A percentile compares a stretch with the other conserved stretches of the same genome.
These are phyloP conservation scores for Tokudaia muenninki DNA, from an alignment of 2,797 vertebrate genomes.

Conservation along the genomic window DNA sequence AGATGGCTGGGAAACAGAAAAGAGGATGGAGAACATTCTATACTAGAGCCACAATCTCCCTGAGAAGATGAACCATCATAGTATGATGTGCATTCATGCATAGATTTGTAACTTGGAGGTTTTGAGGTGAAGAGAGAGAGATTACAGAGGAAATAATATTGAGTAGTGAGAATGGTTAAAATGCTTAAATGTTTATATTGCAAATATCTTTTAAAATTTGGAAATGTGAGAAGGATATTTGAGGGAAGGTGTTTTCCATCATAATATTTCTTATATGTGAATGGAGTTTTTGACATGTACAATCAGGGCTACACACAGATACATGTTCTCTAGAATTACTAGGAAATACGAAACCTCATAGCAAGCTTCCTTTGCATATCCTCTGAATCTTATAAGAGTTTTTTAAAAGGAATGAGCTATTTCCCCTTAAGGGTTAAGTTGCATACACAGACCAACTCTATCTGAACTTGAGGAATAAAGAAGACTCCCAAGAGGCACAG, in stretches of 20 bases:
- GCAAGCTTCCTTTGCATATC: not conserved
- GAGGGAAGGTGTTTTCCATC: not conserved
- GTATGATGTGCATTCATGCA: not conserved
- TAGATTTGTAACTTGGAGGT: not conserved
- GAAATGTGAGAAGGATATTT: not conserved
- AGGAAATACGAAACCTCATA: not conserved
- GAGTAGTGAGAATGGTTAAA: not conserved
- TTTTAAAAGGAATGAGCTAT: not conserved
- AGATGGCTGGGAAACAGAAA: not conserved
- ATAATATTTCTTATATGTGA: not conserved
- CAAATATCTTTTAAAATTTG: slow-evolving; percentile 8
- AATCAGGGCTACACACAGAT: not conserved
- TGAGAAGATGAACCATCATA: not conserved
- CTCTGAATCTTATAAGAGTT: not conserved
- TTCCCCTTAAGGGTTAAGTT: not conserved
- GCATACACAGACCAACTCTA: not conserved
- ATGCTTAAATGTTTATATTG: not conserved
- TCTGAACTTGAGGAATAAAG: not conserved
- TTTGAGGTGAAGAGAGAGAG: not conserved
- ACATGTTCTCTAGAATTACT: not conserved
- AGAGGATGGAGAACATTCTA: not conserved
- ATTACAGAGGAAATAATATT: not conserved
- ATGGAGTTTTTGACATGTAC: not conserved
- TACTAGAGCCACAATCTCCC: not conserved
- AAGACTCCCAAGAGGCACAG: not conserved